Evolutionary conservation across 1,140 invertebrate species (phyloP), one percentile per base, ranked within the genome.

Genomic region (Bombus sylvicola): DNA sequence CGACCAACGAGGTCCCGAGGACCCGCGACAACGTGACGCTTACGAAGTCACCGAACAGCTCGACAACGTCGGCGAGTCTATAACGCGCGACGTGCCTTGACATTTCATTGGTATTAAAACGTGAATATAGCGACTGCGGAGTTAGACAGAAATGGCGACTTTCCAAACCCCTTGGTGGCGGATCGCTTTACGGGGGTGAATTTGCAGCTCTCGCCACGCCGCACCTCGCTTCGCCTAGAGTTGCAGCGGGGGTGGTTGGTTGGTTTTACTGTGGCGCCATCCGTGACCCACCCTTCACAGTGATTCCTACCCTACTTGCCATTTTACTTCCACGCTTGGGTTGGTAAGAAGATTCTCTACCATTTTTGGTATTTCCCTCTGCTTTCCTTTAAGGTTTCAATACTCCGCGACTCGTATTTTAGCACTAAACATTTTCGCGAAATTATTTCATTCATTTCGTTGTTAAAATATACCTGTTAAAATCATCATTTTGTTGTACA

Each of bases 141-240:
- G 90, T 92, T 91, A 90, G 89, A 89, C 90, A 92, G 93, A 93
- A 94, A 94, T 94, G 94, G 94, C 94, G 93, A 91, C 93, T 88
- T 90, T 90, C 91, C 90, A 90, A 93, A 92, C 89, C 86, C 90
- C 90, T 84, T 87, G 83, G 72, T 87, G 80, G 89, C 76, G 64
- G 64, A 79, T 68, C 76, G 79, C 77, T 87, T 82, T 77, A 87
- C 87, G 88, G 90, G 89, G 92, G 82, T 91, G 87, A 85, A 89
- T 91, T 90, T 84, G 68, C 87, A 75, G 82, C 75, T 69, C 41
- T 78, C 66, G 75, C 39, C 81, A 25, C 81, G 43, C 74, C 85
- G 74, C 74, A 47, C 74, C 73, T 73, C 81, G 53, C 47, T 53
- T 79, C 71, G 77, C 85, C 89, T 71, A 81, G 31, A 78, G 41